phyloP scores from a whole-genome alignment of 2,113 vertebrate genomes.

The Apteryx mantelli region DNA sequence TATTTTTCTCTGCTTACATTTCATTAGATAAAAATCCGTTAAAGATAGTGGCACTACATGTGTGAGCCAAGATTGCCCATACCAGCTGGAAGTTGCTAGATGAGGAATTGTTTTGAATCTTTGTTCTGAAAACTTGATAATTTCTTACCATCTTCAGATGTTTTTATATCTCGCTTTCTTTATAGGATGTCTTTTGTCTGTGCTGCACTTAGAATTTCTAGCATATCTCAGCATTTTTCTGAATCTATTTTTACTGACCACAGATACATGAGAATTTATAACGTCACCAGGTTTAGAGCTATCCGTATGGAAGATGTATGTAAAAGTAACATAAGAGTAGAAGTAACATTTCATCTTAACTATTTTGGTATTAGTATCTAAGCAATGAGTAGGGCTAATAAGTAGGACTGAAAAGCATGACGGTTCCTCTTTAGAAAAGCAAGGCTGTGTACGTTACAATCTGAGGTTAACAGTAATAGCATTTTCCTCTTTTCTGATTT shows the following conservation, averaged over 20 bases:
- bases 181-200: accelerated
- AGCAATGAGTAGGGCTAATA: neutral
- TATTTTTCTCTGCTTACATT: neutral
- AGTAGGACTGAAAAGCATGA: neutral
- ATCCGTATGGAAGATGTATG: neutral
- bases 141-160: accelerated
- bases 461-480: conserved; percentile 19
- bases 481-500: conserved; percentile 45
- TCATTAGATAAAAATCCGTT: neutral
- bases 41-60: neutral
- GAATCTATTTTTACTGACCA: neutral
- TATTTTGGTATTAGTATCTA: neutral
- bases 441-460: neutral
- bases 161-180: neutral
- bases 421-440: conserved; percentile 17
- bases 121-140: neutral
- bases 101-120: neutral
- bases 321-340: neutral
- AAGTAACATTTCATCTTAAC: neutral
- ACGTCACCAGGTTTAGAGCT: neutral
- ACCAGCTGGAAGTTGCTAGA: accelerated
- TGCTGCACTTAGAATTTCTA: neutral
- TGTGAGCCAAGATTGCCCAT: neutral
- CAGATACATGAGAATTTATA: accelerated
- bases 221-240: neutral